Evolutionary conservation across 2,113 vertebrate genomes (phyloP), one percentile per base, ranked within the genome.

Genomic region (Pionites leucogaster): DNA sequence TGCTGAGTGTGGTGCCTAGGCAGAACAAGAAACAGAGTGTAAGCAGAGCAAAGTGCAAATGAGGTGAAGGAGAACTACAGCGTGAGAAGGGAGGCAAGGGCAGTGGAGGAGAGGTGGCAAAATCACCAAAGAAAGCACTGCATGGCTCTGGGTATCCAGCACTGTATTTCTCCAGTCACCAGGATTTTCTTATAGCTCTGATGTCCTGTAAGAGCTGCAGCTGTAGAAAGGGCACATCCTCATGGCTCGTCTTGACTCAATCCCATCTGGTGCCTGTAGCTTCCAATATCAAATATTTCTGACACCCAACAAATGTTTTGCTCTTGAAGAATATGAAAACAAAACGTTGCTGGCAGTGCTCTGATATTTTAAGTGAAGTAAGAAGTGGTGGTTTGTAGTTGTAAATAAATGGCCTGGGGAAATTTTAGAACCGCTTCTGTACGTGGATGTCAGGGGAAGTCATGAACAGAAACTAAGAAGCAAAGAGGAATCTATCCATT

Each of bases 11-110:
- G 44, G 39, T 41, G 60, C 77, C 83, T 9, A 15, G 60, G 35
- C 46, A 57, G 69, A n/a, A 93, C 83, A 84, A 86, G 81, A 91
- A 86, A 25, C 96, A 93, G 94, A 76, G 74, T 13, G 57, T 17
- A 12, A 71, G 68, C 31, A 49, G 65, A 75, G 87, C 27, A 35
- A 52, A 88, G 96, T 31, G 91, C 85, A 95, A 33, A 44, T 1
- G 35, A 92, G 96, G 95, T 94, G 25, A 94, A 71, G 64, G 57
- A 62, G 57, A 85, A 25, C 31, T n/a, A 5, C 0, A 1, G 31
- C 1, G 2, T 28, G 63, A 53, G 52, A 17, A 64, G 62, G 67
- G 60, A 78, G 19, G 22, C 47, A n/a, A n/a, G 20, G 52, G 19
- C 31, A 52, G 41, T 17, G 33, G 13, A 46, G 28, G 20, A 82